Evolutionary conservation across 1,140 invertebrate species (phyloP), one percentile per base, ranked within the genome.

Genomic region (Pentalonia nigronervosa): DNA sequence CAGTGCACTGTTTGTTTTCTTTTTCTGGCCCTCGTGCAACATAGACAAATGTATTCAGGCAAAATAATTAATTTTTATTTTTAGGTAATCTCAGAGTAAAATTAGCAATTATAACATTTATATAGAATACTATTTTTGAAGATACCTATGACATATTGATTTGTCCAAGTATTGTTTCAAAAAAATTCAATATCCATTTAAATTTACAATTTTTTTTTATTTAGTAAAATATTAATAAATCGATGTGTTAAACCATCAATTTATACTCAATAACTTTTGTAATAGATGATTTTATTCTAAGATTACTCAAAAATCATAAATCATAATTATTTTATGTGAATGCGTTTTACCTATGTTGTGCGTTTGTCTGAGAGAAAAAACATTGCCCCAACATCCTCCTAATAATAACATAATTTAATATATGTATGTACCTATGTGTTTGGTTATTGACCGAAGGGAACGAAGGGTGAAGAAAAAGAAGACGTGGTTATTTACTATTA

Each of bases 1-100:
- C 11, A n/a, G 4, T 30, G 1, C 30, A 76, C 4, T 76, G 14
- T 67, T 6, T n/a, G 7, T 76, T 76, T 23, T 17, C 11, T 76
- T 0, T n/a, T 1, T n/a, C 14, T n/a, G 6, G n/a, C n/a, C 14
- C 3, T n/a, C 14, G 14, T 14, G 30, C 14, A 30, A 67, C 0
- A 30, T 30, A 67, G n/a, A 76, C 60, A 76, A 67, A 14, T 3
- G 14, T 1, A n/a, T 60, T 60, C 23, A 60, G 9, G 23, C 30
- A 67, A n/a, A 17, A n/a, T 76, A 4, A n/a, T 76, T 76, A 30
- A 7, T 76, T 14, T 76, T n/a, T 76, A n/a, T n/a, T 76, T n/a
- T 34, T 76, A 9, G 17, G 4, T 7, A 7, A n/a, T 76, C 60
- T 67, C 14, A 4, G 4, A 53, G 20, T 3, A 21, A 53, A 53